Conservation (phyloP, 2,888 invertebrate genomes). For the Euplagia quadripunctaria region DNA sequence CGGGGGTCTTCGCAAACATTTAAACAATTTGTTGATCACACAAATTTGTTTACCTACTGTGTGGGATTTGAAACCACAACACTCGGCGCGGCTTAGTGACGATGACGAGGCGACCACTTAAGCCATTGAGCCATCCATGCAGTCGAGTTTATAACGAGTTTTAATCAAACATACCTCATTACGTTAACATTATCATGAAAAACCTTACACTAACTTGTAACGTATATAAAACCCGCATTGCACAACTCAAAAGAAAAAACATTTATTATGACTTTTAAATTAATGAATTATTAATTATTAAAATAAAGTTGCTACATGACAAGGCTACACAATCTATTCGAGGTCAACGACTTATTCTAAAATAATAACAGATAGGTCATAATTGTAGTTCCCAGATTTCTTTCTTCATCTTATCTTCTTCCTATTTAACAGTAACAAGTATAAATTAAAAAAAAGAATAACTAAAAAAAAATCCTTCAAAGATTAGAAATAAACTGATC, state of each 20-base stretch:
- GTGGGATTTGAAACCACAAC: background rate
- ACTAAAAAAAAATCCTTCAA: no score
- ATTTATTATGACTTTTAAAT: background rate
- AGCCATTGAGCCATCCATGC: no score
- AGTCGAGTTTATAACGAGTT: background rate
- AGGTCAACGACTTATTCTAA: slow-evolving; percentile 5
- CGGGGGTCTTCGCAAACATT: no score
- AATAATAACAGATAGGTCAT: background rate
- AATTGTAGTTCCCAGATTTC: background rate
- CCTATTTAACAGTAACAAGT: background rate
- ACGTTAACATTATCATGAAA: background rate
- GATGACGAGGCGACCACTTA: no score
- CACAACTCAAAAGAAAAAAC: background rate
- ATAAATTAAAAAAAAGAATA: no score
- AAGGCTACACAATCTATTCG: background rate
- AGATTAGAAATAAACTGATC: no score
- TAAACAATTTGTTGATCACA: no score
- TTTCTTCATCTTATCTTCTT: no score
- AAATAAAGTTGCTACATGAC: background rate
- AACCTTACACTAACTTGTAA: background rate
- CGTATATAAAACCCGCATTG: background rate
- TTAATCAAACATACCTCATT: background rate
- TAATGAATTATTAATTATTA: background rate
- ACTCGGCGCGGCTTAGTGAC: background rate
- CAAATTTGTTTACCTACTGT: no score